Evolutionary conservation across 1,140 invertebrate genomes (phyloP).

Genomic region (Aethina tumida): DNA sequence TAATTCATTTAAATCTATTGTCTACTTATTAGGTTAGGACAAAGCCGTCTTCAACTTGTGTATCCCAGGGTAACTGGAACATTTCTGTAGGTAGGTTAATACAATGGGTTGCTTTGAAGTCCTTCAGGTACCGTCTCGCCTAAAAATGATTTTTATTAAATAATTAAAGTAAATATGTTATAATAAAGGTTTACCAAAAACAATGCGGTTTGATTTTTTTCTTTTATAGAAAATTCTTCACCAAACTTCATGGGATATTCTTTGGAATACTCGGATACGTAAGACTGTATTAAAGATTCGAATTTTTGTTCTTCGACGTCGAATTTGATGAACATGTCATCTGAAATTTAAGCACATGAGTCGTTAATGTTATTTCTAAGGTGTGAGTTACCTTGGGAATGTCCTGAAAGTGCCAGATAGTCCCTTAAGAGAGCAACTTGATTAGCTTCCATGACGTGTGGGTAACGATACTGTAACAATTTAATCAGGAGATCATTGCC

Average conservation of each 20-base stretch:
- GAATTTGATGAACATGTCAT: slow-evolving; percentile 23
- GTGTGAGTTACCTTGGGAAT: slow-evolving; percentile 21
- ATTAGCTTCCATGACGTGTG: slow-evolving; percentile 49
- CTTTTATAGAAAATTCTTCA: slow-evolving; percentile 38
- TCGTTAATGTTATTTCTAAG: background rate
- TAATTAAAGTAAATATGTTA: background rate
- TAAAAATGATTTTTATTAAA: slow-evolving; percentile 33
- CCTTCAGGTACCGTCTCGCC: slow-evolving; percentile 71
- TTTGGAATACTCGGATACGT: slow-evolving; percentile 44
- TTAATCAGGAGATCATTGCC: slow-evolving; percentile 74
- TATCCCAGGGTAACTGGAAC: slow-evolving; percentile 51
- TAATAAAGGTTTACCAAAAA: slow-evolving; percentile 44
- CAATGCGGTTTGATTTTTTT: slow-evolving; percentile 46
- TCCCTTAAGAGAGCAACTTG: slow-evolving; percentile 43
- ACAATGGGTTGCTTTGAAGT: slow-evolving; percentile 82
- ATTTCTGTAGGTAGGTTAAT: slow-evolving; percentile 59
- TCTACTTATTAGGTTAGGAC: slow-evolving; percentile 30
- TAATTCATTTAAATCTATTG: slow-evolving; percentile 5
- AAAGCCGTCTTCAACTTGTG: slow-evolving; percentile 27
- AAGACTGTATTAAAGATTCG: slow-evolving; percentile 43
- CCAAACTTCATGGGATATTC: slow-evolving; percentile 55
- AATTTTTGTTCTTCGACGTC: slow-evolving; percentile 41
- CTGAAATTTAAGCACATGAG: slow-evolving; percentile 15
- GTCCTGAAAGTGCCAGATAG: slow-evolving; percentile 41
- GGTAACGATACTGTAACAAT: slow-evolving; percentile 67